These are phyloP conservation scores for Aphrophora alni DNA, from an alignment of 2,888 invertebrate genomes.

Conservation along the genomic window DNA sequence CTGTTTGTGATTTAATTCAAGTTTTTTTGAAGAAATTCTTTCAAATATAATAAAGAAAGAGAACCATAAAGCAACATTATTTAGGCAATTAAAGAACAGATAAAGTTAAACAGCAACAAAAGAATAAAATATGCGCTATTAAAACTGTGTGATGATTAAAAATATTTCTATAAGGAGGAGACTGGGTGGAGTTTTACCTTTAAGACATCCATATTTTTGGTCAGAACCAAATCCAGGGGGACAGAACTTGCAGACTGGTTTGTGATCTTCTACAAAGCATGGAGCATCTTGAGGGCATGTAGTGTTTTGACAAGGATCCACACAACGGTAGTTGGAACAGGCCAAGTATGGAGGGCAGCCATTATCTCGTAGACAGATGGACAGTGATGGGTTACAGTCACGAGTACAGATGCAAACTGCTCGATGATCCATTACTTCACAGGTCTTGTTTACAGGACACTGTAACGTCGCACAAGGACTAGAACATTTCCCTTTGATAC, in stretches of 20 bases:
- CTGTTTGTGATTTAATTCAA: not conserved
- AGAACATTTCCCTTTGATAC: conserved; percentile 82
- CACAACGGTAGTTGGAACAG: conserved; percentile 87
- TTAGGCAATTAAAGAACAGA: not conserved
- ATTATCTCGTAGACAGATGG: conserved; percentile 87
- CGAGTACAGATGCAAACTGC: conserved; percentile 86
- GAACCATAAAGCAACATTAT: not conserved
- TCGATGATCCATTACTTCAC: conserved; percentile 86
- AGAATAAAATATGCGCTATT: not conserved
- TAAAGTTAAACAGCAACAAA: not conserved
- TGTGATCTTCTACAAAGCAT: conserved; percentile 94
- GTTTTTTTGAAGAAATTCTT: not conserved
- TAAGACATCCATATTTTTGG: conserved; percentile 91
- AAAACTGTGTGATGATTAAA: not conserved
- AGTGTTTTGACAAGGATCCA: conserved; percentile 86
- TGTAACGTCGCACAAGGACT: conserved; percentile 82
- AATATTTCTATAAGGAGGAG: not conserved
- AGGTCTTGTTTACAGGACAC: conserved; percentile 83
- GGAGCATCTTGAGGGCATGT: conserved; percentile 86
- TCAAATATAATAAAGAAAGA: not conserved
- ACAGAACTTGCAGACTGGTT: conserved; percentile 95
- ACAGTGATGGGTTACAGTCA: conserved; percentile 84
- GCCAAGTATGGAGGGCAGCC: conserved; percentile 86
- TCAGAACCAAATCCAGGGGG: conserved; percentile 92
- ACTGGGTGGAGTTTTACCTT: conserved; percentile 73